Evolutionary conservation across 1,140 invertebrate species (phyloP), one percentile per base, ranked within the genome.

Genomic region (Phthorimaea operculella): DNA sequence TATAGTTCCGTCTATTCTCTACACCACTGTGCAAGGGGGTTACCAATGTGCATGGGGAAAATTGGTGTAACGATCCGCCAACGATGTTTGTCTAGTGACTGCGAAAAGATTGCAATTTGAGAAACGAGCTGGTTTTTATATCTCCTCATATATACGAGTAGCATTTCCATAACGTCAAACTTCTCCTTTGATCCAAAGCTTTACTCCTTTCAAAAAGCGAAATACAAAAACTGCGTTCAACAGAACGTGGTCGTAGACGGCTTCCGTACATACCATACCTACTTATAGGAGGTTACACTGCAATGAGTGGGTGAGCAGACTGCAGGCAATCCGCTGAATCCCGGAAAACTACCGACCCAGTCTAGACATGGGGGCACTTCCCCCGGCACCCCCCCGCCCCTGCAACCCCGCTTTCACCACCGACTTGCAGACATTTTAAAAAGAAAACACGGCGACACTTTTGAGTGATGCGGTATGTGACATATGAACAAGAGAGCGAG

Each of bases 311-410:
- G 75, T 78, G 74, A 79, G 69, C 70, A 72, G 70, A 77, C 79
- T 84, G 81, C 81, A 84, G 76, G 66, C 77, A 79, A 81, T 75
- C 75, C 72, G 63, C 78, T 82, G 81, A 82, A 84, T 84, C 79
- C 81, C 79, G 81, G 81, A 84, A 84, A 84, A 84, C 81, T 84
- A 84, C 81, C 81, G 79, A 84, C 81, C 81, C 81, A 84, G 81
- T 84, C 81, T 84, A 84, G 81, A 84, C 81, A 69, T 79, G 81
- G 81, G 78, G 81, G 81, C 79, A 81, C 72, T 78, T 79, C 81
- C 58, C 63, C 65, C 34, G 63, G 14, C 51, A 56, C 61, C 34
- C 42, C 44, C 4, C 52, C 50, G 36, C 55, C 54, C 44, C 62
- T 58, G 63, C 70, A 68, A 70, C 74, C 72, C 75, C 70, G 81